Evolutionary conservation across 2,113 vertebrate genomes (phyloP).

Genomic region (Phyllostomus hastatus): DNA sequence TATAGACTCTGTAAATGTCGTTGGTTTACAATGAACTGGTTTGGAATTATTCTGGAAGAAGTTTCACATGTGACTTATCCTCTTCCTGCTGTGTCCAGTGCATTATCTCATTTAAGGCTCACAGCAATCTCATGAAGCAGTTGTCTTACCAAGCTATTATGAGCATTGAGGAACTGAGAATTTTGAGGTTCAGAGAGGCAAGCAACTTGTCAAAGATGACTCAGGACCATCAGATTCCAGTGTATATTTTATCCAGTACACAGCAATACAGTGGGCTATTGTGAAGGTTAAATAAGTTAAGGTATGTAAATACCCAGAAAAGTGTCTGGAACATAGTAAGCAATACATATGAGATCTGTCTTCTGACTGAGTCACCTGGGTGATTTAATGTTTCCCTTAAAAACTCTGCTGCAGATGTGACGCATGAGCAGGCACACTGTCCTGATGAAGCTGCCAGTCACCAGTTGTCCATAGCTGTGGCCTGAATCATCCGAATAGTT

Average conservation of each 20-base stretch:
- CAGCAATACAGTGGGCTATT: not conserved
- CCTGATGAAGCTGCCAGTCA: too few relatives aligned
- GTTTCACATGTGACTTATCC: not conserved
- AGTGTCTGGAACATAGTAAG: not conserved
- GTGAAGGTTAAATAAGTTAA: not conserved
- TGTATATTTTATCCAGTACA: not conserved
- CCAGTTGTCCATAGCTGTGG: too few relatives aligned
- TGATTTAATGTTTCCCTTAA: too few relatives aligned
- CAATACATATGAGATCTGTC: not conserved
- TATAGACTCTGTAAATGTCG: not conserved
- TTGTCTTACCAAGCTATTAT: not conserved
- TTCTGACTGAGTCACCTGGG: too few relatives aligned
- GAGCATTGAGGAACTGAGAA: not conserved
- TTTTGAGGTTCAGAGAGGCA: not conserved
- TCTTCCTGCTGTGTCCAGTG: not conserved
- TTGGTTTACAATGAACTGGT: slow-evolving; percentile 31
- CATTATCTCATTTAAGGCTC: not conserved
- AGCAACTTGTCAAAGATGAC: not conserved
- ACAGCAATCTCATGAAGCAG: not conserved
- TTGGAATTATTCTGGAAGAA: not conserved
- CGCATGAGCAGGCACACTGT: too few relatives aligned
- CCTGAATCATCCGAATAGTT: too few relatives aligned
- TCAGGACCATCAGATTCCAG: not conserved
- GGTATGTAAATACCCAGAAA: not conserved
- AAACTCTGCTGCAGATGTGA: too few relatives aligned